Evolutionary conservation across 2,888 invertebrate genomes (phyloP), one percentile per base, ranked within the genome.

Genomic region (Folsomia manolachei): DNA sequence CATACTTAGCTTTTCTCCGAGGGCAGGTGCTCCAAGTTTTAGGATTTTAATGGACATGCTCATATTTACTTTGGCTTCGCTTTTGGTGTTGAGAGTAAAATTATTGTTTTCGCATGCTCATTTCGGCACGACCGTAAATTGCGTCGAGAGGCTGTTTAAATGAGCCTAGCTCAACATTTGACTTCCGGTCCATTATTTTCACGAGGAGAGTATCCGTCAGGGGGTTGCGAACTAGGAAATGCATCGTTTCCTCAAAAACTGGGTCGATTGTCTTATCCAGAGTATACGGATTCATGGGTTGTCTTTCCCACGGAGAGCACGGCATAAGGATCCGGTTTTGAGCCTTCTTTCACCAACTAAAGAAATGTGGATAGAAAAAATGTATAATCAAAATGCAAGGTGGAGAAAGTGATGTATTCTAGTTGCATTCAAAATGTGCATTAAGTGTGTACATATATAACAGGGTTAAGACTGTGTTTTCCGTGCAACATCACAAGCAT

Each of bases 191-290:
- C 74, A 81, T 79, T 77, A 94, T 91, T 87, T 92, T 92, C 27
- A 97, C 85, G 79, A 92, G 90, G 21, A 98, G 83, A 18, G 90
- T 89, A 82, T 97, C 94, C 27, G 92, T 91, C 83, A 95, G 93
- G 0, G 97, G 96, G 86, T 97, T 94, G 79, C 90, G 88, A 1
- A 97, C 91, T 53, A 97, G 88, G 86, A 97, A 97, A 1, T 94
- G 91, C 84, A 96, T 95, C 7, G 95, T 95, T 83, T 95, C 91
- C 85, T 97, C 97, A 90, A 93, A 98, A 67, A 96, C 91, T 0
- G 98, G 98, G 82, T 93, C 91, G 79, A 60, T n/a, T 9, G 39
- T 39, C 64, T 80, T 80, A 63, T 76, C 77, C 39, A 72, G 52
- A 0, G 71, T 63, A 2, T n/a, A 70, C 71, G 0, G 79, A 76